These are phyloP conservation scores for Euglossa dilemma DNA, from an alignment of 1,140 invertebrate species.

Conservation along the genomic window DNA sequence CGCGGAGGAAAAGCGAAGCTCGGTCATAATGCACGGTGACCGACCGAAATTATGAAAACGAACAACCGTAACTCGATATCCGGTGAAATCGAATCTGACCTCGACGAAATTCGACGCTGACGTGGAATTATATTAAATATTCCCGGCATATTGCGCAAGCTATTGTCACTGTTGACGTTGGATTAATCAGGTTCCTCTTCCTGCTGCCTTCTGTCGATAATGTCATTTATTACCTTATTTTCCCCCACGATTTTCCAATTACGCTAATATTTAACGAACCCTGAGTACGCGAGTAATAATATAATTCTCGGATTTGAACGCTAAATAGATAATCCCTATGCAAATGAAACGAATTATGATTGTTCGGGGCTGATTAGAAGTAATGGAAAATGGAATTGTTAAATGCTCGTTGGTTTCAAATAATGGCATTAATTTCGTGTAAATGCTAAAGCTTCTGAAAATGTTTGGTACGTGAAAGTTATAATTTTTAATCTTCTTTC, in stretches of 20 bases:
- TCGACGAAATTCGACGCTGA: constrained; percentile 15
- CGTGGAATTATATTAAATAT: constrained; percentile 37
- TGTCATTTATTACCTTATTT: not conserved
- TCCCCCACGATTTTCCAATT: not conserved
- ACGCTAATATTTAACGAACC: not conserved
- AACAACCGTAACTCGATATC: constrained; percentile 16
- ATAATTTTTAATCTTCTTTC: too few species aligned
- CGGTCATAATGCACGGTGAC: not conserved
- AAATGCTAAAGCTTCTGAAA: too few species aligned
- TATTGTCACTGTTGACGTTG: constrained; percentile 17
- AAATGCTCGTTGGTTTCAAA: too few species aligned
- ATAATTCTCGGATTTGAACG: not conserved
- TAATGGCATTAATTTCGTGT: too few species aligned
- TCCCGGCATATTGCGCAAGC: constrained; percentile 10
- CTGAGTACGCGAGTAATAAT: not conserved
- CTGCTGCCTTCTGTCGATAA: not conserved
- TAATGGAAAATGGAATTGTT: too few species aligned
- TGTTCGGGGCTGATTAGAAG: not conserved
- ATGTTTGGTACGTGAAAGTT: too few species aligned
- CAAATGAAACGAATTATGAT: not conserved
- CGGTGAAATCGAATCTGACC: constrained; percentile 40
- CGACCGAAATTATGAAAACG: constrained; percentile 20
- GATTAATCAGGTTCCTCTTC: constrained; percentile 3
- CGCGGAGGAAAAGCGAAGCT: not conserved
- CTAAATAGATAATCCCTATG: not conserved